Base-by-base conservation (phyloP, 1,140 invertebrate species). In the Solenopsis invicta region DNA sequence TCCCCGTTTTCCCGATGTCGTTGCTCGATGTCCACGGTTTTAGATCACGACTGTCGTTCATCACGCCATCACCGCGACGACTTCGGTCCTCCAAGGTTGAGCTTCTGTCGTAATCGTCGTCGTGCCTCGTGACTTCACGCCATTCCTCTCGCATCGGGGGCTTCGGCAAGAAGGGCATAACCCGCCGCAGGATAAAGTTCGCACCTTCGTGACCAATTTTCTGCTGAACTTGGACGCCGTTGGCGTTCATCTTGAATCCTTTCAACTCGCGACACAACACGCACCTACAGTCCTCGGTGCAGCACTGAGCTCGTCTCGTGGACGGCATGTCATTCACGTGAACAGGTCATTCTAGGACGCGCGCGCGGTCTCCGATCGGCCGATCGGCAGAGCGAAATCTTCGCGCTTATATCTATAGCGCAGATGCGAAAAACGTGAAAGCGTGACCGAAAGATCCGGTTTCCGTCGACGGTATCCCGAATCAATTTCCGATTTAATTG, bases 111-210 rank as follows among this genome's bases (percentile, higher is more conserved):
- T 93, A 93, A 50, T 94, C 93, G 64, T 94, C 93, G 64, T 95
- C 93, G 16, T 93, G 94, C 76, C 94, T 95, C 4, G 95, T 92
- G 69, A 96, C 95, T 74, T 96, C 96, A 86, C 96, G 96, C 85
- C 90, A 95, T 95, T 91, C 96, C 95, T 94, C 96, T 95, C 86
- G 96, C 92, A 89, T 93, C 85, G 85, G 91, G 34, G 75, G 91
- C 41, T 74, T 95, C 88, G 6, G 34, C 78, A 96, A 95, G 93
- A 96, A 96, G 34, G 96, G 96, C 88, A 96, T 94, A 3, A 95
- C 95, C 66, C 96, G 96, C 24, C 96, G 95, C 29, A 96, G 94
- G 34, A 97, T 96, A 90, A 97, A 97, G 88, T 96, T 95, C 13
- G 89, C 77, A 90, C 95, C 95, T 87, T 96, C 95, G 87, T 93